Conservation (phyloP, 64 coral and sea anemone genomes). For the Porites lutea region DNA sequence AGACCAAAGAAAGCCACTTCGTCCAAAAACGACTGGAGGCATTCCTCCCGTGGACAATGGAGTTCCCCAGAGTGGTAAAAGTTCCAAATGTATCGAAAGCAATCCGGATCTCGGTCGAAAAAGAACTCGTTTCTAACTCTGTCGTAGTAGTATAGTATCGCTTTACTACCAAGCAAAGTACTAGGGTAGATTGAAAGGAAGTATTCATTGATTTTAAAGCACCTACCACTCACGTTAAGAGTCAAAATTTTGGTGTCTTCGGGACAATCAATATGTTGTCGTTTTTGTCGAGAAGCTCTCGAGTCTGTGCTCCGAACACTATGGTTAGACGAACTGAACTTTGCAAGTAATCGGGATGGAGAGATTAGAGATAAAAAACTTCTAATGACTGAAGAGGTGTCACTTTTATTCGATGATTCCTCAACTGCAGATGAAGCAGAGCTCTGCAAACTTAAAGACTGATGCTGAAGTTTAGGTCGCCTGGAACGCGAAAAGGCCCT, state of each 20-base stretch:
- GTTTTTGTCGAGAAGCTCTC: neutral
- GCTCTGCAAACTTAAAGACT: neutral
- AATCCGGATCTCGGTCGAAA: constrained; percentile 80
- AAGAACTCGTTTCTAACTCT: constrained; percentile 51
- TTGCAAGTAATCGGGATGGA: constrained; percentile 41
- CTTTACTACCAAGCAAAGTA: constrained; percentile 55
- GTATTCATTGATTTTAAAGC: constrained; percentile 64
- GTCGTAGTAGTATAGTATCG: constrained; percentile 50
- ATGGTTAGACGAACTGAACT: neutral
- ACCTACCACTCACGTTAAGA: constrained; percentile 70
- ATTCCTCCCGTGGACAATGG: constrained; percentile 69
- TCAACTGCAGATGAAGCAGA: constrained; percentile 5
- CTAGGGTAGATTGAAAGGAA: constrained; percentile 49
- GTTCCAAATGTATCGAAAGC: constrained; percentile 77
- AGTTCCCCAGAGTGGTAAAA: constrained; percentile 74
- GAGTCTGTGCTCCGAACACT: constrained; percentile 7
- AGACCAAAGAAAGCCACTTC: constrained; percentile 75
- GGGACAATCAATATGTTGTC: constrained; percentile 58
- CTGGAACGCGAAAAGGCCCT: neutral
- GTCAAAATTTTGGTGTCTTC: constrained; percentile 36
- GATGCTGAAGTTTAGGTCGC: neutral
- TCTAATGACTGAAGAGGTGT: neutral
- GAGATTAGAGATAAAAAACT: constrained; percentile 56
- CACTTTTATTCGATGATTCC: constrained; percentile 2
- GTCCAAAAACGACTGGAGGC: constrained; percentile 55